phyloP scores from a whole-genome alignment of 2,113 vertebrate genomes.

The Paramormyrops kingsleyae region DNA sequence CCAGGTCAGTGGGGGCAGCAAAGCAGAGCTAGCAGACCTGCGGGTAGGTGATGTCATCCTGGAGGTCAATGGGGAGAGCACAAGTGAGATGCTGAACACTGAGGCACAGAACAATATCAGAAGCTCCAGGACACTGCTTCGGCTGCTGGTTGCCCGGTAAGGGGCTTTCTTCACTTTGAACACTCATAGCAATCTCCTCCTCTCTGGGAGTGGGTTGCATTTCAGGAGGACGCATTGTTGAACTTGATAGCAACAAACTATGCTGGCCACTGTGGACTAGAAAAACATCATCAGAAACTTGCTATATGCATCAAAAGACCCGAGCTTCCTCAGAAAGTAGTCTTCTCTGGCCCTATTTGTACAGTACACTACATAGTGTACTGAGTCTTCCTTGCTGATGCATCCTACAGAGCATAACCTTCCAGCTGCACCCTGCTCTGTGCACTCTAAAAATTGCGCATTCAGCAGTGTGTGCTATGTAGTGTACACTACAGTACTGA shows the following conservation, averaged over 20 bases:
- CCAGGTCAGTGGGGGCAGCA: slow-evolving; percentile 54
- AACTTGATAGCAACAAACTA: not conserved
- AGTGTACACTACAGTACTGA: not conserved
- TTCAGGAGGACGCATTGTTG: not conserved
- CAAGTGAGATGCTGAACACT: slow-evolving; percentile 58
- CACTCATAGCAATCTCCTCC: not conserved
- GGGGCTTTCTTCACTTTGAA: not conserved
- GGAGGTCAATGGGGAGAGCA: slow-evolving; percentile 59
- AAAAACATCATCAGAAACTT: not conserved
- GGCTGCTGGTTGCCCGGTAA: slow-evolving; percentile 59
- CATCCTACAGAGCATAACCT: not conserved
- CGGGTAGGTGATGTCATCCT: slow-evolving; percentile 55
- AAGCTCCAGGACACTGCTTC: slow-evolving; percentile 49
- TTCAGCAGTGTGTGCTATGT: not conserved
- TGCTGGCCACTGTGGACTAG: not conserved
- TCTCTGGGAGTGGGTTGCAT: not conserved
- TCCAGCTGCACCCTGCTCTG: not conserved
- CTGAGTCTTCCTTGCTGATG: not conserved
- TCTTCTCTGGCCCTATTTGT: not conserved
- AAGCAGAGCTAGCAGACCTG: slow-evolving; percentile 54
- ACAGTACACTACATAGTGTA: not conserved
- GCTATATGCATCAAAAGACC: not conserved
- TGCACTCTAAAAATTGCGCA: not conserved
- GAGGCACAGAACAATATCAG: slow-evolving; percentile 69
- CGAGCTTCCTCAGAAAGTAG: not conserved